Conservation (phyloP, 2,888 invertebrate species). For the Ichneumoninae sp. region DNA sequence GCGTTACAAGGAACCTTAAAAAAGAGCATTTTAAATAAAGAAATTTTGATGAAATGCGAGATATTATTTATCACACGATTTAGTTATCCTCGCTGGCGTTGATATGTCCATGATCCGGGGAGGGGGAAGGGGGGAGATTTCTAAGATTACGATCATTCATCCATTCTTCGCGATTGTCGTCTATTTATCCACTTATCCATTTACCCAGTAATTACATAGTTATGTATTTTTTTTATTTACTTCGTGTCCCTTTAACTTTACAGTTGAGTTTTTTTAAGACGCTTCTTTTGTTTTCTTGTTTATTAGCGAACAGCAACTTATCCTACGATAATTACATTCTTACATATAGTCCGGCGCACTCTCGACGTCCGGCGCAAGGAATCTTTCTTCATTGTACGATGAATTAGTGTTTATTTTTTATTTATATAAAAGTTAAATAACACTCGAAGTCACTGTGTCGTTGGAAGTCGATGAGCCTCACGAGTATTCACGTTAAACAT, state of each 20-base stretch:
- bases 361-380: conserved; percentile 6
- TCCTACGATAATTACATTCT: conserved; percentile 23
- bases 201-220: conserved; percentile 43
- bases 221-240: conserved; percentile 1
- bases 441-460: conserved; percentile 19
- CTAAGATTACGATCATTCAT: conserved; percentile 54
- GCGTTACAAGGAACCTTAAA: not conserved
- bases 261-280: conserved; percentile 15
- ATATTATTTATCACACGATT: conserved; percentile 53
- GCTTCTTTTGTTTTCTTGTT: not conserved
- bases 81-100: conserved; percentile 60
- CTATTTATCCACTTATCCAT: conserved; percentile 20
- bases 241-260: conserved; percentile 30
- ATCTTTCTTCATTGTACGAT: conserved; percentile 14
- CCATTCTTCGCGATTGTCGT: conserved; percentile 51
- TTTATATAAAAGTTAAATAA: conserved; percentile 51
- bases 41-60: conserved; percentile 18
- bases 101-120: conserved; percentile 80
- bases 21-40: not conserved
- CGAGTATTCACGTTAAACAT: conserved; percentile 28
- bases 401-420: conserved; percentile 8
- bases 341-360: not conserved
- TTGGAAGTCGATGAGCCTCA: conserved; percentile 25
- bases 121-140: conserved; percentile 45
- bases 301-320: conserved; percentile 3